Evolutionary conservation across 2,113 vertebrate genomes (phyloP), one percentile per base, ranked within the genome.

Genomic region (Galeopterus variegatus): DNA sequence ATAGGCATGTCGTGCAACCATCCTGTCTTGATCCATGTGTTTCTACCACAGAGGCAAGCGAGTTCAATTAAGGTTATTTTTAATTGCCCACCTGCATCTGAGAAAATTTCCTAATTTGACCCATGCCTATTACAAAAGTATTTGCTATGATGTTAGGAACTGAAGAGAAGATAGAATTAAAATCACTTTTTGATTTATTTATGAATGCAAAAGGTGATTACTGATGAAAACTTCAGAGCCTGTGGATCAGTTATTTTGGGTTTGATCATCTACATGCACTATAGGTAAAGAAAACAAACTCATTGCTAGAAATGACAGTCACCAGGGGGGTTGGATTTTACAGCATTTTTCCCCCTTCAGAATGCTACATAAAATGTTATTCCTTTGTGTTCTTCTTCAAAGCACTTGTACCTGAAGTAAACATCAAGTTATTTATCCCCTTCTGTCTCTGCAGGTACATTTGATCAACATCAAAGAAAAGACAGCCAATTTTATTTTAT

Each of bases 111-210:
- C 50, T 67, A 26, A 65, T 93, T 87, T 90, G 3, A 41, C 64
- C 26, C 9, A 50, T 79, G 33, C 48, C 50, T 64, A 24, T 89
- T 92, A 54, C 0, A 79, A 14, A 94, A 58, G 5, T 28, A 58
- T 70, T 72, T 64, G 36, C 69, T 93, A 6, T 77, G 31, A 93
- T 93, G 45, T 96, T 90, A 76, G 15, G 36, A 54, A n/a, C 73
- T 73, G 94, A 77, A 93, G 18, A 45, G 45, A 87, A 80, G 33
- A 33, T 45, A 73, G 23, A 26, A 56, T 94, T 84, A 67, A 84
- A 69, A 75, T 92, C 67, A 77, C 33, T 33, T 87, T 93, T 76
- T 94, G 62, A 77, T 92, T 97, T 96, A 84, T 76, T 92, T 88
- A 87, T 88, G n/a, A 90, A 87, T 86, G 48, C 31, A 90, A 72